Evolutionary conservation across 2,888 invertebrate genomes (phyloP), one percentile per base, ranked within the genome.

Genomic region (Anodontia alba): DNA sequence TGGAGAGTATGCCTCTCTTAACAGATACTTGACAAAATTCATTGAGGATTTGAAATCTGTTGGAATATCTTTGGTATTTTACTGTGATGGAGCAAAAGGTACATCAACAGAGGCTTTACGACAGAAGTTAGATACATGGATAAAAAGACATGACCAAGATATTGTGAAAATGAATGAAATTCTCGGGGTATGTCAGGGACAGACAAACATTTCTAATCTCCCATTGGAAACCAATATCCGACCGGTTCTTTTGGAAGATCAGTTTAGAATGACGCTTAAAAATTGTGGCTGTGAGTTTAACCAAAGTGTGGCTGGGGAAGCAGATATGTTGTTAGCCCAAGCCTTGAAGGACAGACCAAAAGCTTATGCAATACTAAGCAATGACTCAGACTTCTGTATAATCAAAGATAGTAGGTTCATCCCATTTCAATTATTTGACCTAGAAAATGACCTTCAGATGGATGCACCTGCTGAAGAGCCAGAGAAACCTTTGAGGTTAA

Each of bases 361-460:
- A 62, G 94, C 93, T 1, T 93, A 80, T 80, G 92, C 92, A 31
- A 84, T 94, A 29, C 51, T 93, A 23, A 92, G 92, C 72, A 93
- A 93, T 84, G 94, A 94, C 76, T 91, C 93, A 15, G 94, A 94
- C 80, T 94, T 94, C 77, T 91, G 91, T 79, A 87, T 94, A 46
- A 92, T 94, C 78, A 85, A 86, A 71, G 86, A 89, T 77, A 86
- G 91, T 76, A 68, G 87, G n/a, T 88, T 92, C 71, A 90, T 94
- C 69, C 90, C 91, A 1, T 67, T 89, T 62, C 84, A 90, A n/a
- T 83, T 91, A 68, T 94, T 93, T 90, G 94, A 93, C 77, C 71
- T 91, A 26, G 73, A 90, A 7, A 89, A 91, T 75, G 89, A 93
- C 78, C 86, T 94, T n/a, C 85, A 88, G 23, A 84, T 93, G 17